Conservation (phyloP, 2,888 invertebrate species). For the Cataglyphis altisquamis region DNA sequence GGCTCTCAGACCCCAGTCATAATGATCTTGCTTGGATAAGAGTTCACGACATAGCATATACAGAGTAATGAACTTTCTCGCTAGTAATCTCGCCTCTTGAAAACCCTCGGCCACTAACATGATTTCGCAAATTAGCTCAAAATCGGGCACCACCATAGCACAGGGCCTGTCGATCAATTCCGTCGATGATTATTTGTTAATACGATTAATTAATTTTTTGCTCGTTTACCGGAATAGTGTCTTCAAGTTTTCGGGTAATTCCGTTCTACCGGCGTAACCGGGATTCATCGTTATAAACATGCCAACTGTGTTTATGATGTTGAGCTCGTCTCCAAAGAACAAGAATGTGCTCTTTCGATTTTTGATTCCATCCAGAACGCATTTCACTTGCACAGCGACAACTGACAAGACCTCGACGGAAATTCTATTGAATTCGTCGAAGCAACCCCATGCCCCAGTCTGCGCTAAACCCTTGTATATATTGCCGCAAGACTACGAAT, state of each 20-base stretch:
- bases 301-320: conserved; percentile 92
- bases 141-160: conserved; percentile 99
- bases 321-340: conserved; percentile 94
- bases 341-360: conserved; percentile 92
- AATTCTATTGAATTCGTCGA: conserved; percentile 98
- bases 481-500: conserved; percentile 92
- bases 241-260: conserved; percentile 93
- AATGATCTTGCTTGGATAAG: conserved; percentile 97
- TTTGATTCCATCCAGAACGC: conserved; percentile 95
- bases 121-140: conserved; percentile 98
- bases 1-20: conserved; percentile 98
- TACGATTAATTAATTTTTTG: not conserved
- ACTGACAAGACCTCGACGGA: conserved; percentile 98
- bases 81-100: conserved; percentile 95
- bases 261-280: conserved; percentile 97
- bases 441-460: conserved; percentile 98
- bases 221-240: conserved; percentile 86
- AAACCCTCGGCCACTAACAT: conserved; percentile 99
- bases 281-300: conserved; percentile 99
- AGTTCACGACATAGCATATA: conserved; percentile 96
- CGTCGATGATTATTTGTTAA: conserved; percentile 6
- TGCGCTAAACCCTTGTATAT: conserved; percentile 98
- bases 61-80: conserved; percentile 97
- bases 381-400: conserved; percentile 97
- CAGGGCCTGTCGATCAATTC: conserved; percentile 90